A percentile compares a stretch with the other conserved stretches of the same genome.
Evolutionary conservation across 1,140 invertebrate species (phyloP).

Genomic region (Lethocerus indicus): DNA sequence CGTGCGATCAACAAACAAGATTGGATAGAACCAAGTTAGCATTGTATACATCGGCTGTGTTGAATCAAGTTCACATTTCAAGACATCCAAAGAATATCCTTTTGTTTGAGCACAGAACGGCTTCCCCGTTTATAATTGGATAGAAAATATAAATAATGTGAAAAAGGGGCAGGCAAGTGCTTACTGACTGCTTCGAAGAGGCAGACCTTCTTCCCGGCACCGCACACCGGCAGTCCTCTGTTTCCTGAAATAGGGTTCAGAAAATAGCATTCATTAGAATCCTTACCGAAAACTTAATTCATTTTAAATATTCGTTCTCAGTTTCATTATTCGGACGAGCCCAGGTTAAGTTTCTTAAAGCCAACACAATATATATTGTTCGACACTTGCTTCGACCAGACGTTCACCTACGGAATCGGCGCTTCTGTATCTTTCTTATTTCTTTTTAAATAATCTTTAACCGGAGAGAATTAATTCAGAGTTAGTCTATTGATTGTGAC

Average conservation of each 20-base stretch:
- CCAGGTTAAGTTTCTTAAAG: too few species aligned
- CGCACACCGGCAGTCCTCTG: slow-evolving; percentile 25
- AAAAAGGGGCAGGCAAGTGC: not conserved
- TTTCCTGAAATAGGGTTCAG: slow-evolving; percentile 22
- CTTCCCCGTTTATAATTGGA: not conserved
- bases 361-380: too few species aligned
- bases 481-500: too few species aligned
- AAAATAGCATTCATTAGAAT: too few species aligned
- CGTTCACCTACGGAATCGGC: too few species aligned
- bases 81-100: not conserved
- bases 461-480: too few species aligned
- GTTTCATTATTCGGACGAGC: too few species aligned
- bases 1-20: not conserved
- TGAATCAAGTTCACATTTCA: not conserved
- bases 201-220: slow-evolving; percentile 23
- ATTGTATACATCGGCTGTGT: not conserved
- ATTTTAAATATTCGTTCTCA: too few species aligned
- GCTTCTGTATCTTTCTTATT: too few species aligned
- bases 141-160: not conserved
- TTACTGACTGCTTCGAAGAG: slow-evolving; percentile 24
- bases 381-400: too few species aligned
- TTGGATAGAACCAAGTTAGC: not conserved
- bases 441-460: too few species aligned
- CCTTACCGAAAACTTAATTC: too few species aligned
- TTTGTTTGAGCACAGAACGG: not conserved